A percentile compares a stretch with the other conserved stretches of the same genome.
Evolutionary conservation across 64 coral and sea anemone species (phyloP).

Genomic region (Stylophora pistillata): DNA sequence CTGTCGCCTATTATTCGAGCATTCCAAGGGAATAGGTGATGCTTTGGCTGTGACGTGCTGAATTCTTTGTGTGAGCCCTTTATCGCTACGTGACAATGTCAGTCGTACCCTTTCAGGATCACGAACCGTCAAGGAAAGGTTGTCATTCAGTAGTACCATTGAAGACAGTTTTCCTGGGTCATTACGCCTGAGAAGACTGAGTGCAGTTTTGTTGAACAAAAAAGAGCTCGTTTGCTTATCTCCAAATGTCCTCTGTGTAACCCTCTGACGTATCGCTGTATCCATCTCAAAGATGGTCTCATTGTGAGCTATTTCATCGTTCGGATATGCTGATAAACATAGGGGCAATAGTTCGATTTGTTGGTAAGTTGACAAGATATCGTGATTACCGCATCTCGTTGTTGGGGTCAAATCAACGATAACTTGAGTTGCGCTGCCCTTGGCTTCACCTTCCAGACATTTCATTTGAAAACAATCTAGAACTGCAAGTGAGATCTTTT

Average conservation of each 20-base stretch:
- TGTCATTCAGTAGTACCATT: not conserved
- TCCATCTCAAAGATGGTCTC: too few species aligned
- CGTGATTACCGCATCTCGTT: too few species aligned
- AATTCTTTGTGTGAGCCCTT: not conserved
- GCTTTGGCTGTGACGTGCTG: not conserved
- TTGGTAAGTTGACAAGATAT: too few species aligned
- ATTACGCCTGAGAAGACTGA: not conserved
- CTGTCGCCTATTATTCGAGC: not conserved
- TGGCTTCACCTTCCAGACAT: not conserved
- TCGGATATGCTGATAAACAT: too few species aligned
- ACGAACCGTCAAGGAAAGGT: not conserved
- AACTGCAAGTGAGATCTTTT: not conserved
- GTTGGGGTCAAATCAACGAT: not conserved
- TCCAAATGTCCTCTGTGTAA: not conserved
- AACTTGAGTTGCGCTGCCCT: not conserved
- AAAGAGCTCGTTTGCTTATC: not conserved
- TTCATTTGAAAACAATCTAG: not conserved
- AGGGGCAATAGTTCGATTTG: too few species aligned
- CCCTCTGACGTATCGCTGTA: not conserved
- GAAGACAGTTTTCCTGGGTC: not conserved
- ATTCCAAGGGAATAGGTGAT: accelerated
- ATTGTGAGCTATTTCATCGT: too few species aligned
- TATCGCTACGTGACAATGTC: not conserved
- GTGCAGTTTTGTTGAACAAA: not conserved
- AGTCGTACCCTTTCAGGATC: not conserved